Percentiles rank a stretch among this genome's conserved stretches.
Conservation (phyloP, 1,140 invertebrate species). For the Chymomyza costata region DNA sequence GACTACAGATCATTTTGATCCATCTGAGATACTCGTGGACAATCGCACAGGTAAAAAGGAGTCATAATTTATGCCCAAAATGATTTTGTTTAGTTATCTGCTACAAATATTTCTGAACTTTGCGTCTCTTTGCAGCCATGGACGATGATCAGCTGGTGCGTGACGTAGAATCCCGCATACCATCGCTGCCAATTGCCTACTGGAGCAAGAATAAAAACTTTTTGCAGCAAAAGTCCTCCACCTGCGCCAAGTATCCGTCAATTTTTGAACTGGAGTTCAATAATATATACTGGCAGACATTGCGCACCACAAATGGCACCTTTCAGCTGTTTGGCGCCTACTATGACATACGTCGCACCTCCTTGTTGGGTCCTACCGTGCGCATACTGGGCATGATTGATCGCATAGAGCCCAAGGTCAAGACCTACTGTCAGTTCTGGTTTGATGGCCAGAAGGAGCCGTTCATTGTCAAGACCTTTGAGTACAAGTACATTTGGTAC, state of each 20-base stretch:
- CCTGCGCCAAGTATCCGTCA: constrained; percentile 88
- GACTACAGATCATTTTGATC: constrained; percentile 72
- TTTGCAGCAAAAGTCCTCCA: constrained; percentile 81
- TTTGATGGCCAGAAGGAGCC: constrained; percentile 88
- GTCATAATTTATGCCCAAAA: background rate
- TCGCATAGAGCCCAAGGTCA: constrained; percentile 87
- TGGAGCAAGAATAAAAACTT: constrained; percentile 87
- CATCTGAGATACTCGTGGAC: constrained; percentile 71
- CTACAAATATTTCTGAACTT: background rate
- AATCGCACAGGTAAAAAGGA: constrained; percentile 67
- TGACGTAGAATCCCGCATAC: constrained; percentile 84
- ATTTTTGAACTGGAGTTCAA: constrained; percentile 93
- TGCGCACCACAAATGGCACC: constrained; percentile 87
- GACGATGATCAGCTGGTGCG: constrained; percentile 85
- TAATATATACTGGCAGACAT: constrained; percentile 92
- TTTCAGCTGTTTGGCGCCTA: constrained; percentile 94
- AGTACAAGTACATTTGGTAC: constrained; percentile 97
- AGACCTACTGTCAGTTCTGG: constrained; percentile 93
- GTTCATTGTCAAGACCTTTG: constrained; percentile 86
- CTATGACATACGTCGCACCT: constrained; percentile 87
- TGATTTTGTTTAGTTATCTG: background rate
- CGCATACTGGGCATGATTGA: constrained; percentile 94
- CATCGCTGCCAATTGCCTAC: constrained; percentile 88
- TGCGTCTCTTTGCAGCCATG: constrained; percentile 49
- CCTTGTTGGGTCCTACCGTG: constrained; percentile 86